A percentile compares a stretch with the other conserved stretches of the same genome.
Evolutionary conservation across 2,888 invertebrate genomes (phyloP).

Genomic region (Rhaphigaster nebulosa): DNA sequence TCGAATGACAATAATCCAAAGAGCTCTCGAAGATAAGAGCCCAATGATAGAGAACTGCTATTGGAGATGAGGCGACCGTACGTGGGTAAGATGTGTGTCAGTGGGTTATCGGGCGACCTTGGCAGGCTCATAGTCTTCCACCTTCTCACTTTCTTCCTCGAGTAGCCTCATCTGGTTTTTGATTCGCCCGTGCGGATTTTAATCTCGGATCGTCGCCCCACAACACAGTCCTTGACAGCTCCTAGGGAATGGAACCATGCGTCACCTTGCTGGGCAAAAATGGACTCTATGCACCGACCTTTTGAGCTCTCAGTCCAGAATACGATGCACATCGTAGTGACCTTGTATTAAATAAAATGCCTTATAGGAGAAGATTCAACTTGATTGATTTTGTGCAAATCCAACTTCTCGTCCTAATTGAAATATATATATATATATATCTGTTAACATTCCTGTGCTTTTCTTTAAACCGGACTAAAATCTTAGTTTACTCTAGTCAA

Average conservation of each 20-base stretch:
- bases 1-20: background rate
- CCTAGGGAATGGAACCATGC: background rate
- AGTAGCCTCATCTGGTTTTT: background rate
- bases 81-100: slow-evolving; percentile 44
- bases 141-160: slow-evolving; percentile 46
- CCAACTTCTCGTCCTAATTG: no score
- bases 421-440: no score
- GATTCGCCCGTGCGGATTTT: background rate
- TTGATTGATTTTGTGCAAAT: background rate
- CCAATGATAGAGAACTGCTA: background rate
- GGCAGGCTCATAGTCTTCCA: background rate
- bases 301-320: background rate
- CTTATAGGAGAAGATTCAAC: background rate
- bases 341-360: background rate
- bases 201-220: background rate
- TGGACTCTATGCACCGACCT: background rate
- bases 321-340: background rate
- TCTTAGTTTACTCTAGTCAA: no score
- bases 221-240: background rate
- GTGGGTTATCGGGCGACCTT: slow-evolving; percentile 41
- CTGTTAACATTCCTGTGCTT: no score
- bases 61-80: background rate
- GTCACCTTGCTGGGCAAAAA: background rate
- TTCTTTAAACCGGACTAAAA: no score
- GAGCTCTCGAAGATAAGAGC: background rate